Evolutionary conservation across 2,888 invertebrate genomes (phyloP).

Genomic region (Troilus luridus): DNA sequence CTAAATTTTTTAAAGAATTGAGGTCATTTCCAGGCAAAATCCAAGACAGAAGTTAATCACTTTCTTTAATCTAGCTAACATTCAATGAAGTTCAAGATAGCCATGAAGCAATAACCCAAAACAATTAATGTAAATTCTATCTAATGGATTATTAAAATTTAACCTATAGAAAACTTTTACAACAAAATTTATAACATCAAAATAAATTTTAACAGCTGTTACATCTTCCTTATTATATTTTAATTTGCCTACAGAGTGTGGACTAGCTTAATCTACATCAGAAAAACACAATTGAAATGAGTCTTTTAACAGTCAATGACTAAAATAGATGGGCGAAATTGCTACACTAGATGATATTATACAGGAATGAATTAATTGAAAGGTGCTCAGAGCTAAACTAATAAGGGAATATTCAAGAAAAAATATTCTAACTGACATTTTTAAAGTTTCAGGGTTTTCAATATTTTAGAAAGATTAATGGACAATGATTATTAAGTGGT

Average conservation of each 20-base stretch:
- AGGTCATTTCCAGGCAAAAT: background rate
- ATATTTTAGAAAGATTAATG: background rate
- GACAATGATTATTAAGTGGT: too few relatives aligned
- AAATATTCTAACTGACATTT: background rate
- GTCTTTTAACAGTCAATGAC: too few relatives aligned
- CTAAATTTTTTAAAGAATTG: background rate
- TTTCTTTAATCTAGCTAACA: background rate
- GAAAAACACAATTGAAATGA: too few relatives aligned
- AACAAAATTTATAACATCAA: background rate
- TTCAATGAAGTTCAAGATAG: background rate
- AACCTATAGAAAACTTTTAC: background rate
- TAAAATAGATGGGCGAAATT: too few relatives aligned
- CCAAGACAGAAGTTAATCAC: background rate
- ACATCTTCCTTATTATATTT: background rate
- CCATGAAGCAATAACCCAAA: too few relatives aligned
- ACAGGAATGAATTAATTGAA: too few relatives aligned
- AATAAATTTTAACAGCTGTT: background rate
- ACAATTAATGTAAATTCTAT: too few relatives aligned
- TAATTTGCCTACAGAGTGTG: background rate
- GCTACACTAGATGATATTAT: too few relatives aligned
- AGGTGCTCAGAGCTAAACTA: too few relatives aligned
- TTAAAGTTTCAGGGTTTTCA: background rate
- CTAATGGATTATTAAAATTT: background rate
- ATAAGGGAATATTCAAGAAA: too few relatives aligned
- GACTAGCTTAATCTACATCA: background rate